Evolutionary conservation across 2,888 invertebrate species (phyloP).

Genomic region (Protonemura montana): DNA sequence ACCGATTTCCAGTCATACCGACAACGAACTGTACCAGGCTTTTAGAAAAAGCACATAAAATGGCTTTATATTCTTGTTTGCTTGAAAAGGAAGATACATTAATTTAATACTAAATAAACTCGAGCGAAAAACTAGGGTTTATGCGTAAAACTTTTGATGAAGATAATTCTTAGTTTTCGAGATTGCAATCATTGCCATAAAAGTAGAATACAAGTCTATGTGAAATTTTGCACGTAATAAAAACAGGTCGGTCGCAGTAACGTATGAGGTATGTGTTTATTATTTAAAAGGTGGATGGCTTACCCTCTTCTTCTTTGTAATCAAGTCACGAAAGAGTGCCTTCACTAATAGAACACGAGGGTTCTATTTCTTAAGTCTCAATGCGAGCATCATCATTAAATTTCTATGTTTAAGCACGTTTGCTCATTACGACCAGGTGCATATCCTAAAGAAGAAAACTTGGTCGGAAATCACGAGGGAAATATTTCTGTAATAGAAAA

Average conservation of each 20-base stretch:
- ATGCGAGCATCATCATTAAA: neutral
- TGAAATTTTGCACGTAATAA: neutral
- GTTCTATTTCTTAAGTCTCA: neutral
- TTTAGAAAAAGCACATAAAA: neutral
- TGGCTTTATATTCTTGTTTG: neutral
- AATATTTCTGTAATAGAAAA: neutral
- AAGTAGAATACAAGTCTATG: neutral
- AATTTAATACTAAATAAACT: neutral
- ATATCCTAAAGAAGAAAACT: neutral
- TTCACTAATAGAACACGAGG: neutral
- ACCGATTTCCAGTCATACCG: neutral
- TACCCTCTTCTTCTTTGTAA: too few relatives aligned
- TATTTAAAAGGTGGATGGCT: too few relatives aligned
- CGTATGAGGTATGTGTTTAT: too few relatives aligned
- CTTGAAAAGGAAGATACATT: neutral
- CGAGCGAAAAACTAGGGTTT: neutral
- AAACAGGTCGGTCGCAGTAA: neutral
- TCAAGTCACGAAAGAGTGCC: neutral
- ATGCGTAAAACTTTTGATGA: neutral
- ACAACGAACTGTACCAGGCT: neutral
- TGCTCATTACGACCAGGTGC: neutral
- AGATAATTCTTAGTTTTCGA: neutral
- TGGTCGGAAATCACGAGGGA: neutral
- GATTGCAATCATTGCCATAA: neutral
- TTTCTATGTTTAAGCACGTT: slow-evolving; percentile 4